Percentiles rank a stretch among this genome's conserved stretches.
Conservation (phyloP, 2,113 vertebrate genomes). For the Recurvirostra avosetta region DNA sequence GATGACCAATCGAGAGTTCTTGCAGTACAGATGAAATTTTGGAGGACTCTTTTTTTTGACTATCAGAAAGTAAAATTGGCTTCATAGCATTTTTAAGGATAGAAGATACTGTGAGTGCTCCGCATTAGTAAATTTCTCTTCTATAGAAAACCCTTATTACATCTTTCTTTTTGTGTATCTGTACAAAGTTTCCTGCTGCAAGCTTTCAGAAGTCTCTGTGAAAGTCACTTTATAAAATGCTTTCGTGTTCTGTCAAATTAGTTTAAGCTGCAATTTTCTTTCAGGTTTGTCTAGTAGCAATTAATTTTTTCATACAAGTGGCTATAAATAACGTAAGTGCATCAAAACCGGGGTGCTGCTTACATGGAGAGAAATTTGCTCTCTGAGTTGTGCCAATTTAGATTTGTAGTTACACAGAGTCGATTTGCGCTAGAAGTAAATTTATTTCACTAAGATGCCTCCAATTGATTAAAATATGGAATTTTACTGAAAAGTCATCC, state of each 20-base stretch:
- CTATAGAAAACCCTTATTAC: background rate
- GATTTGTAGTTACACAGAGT: background rate
- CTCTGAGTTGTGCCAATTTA: background rate
- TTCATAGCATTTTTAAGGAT: background rate
- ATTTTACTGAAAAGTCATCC: background rate
- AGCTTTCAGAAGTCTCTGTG: background rate
- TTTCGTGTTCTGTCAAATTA: background rate
- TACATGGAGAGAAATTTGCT: background rate
- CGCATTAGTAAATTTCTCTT: background rate
- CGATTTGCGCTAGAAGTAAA: background rate
- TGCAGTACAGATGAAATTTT: background rate
- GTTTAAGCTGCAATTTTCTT: background rate
- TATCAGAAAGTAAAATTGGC: background rate
- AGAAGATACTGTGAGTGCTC: background rate
- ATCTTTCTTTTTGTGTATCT: background rate
- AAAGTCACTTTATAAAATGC: background rate
- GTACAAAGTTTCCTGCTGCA: background rate
- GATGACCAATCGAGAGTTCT: background rate
- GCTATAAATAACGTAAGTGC: background rate
- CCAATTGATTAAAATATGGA: fast-evolving
- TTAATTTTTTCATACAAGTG: background rate
- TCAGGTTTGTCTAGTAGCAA: background rate
- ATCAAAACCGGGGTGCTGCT: background rate
- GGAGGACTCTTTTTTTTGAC: background rate
- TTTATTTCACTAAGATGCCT: background rate